A percentile compares a stretch with the other conserved stretches of the same genome.
Conservation (phyloP, 2,888 invertebrate species). For the Cistogaster globosa region DNA sequence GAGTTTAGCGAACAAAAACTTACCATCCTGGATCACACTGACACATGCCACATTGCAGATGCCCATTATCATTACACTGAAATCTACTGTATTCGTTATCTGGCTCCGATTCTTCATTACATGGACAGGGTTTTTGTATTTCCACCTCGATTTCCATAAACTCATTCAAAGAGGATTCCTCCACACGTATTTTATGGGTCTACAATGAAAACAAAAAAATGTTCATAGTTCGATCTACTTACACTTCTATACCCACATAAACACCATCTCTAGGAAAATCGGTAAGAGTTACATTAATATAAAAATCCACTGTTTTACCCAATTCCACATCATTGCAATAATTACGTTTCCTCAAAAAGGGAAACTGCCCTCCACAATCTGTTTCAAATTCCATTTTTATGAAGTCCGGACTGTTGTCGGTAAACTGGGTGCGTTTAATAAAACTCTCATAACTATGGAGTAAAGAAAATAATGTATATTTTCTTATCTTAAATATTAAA, state of each 20-base stretch:
- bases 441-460: conserved; percentile 87
- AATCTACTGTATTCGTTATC: conserved; percentile 74
- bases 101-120: conserved; percentile 80
- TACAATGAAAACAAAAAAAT: conserved; percentile 71
- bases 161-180: conserved; percentile 90
- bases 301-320: conserved; percentile 87
- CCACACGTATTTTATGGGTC: conserved; percentile 86
- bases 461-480: conserved; percentile 2
- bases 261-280: conserved; percentile 84
- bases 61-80: conserved; percentile 83
- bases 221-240: background rate
- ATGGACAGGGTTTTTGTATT: conserved; percentile 89
- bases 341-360: conserved; percentile 83
- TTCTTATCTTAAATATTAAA: background rate
- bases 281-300: conserved; percentile 85
- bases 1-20: conserved; percentile 33
- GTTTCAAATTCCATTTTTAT: conserved; percentile 88
- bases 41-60: conserved; percentile 87
- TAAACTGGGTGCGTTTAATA: conserved; percentile 86
- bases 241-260: conserved; percentile 78
- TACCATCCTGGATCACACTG: conserved; percentile 87
- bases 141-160: conserved; percentile 88
- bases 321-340: conserved; percentile 86
- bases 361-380: conserved; percentile 86
- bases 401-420: conserved; percentile 85